Conservation (phyloP, 2,113 vertebrate species). For the Butastur rufipennis region DNA sequence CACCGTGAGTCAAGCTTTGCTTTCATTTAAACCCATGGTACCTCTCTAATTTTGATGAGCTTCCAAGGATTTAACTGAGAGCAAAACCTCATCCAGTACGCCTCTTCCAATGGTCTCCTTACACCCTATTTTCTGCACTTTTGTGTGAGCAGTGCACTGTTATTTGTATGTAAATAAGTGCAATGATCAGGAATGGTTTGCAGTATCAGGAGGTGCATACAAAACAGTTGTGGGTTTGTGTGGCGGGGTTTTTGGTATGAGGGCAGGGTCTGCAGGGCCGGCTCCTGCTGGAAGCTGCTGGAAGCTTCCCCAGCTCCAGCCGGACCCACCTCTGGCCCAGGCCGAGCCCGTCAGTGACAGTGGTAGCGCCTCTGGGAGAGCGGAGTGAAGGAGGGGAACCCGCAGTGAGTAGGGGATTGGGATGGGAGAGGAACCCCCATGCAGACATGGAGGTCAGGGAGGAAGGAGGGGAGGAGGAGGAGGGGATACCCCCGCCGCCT, state of each 20-base stretch:
- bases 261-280: too few species aligned
- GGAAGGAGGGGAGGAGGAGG: too few species aligned
- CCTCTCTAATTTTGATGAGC: background rate
- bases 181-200: background rate
- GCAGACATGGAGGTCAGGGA: too few species aligned
- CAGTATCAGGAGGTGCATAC: background rate
- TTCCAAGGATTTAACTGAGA: background rate
- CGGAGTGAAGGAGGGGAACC: too few species aligned
- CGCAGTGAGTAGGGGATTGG: too few species aligned
- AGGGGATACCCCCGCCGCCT: too few species aligned
- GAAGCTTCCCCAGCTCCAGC: too few species aligned
- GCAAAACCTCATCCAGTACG: background rate
- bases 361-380: too few species aligned
- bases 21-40: background rate
- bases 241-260: accelerated
- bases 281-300: too few species aligned
- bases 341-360: too few species aligned
- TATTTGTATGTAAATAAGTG: background rate
- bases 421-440: too few species aligned
- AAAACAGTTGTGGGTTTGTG: background rate
- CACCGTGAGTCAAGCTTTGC: background rate
- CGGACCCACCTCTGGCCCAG: too few species aligned
- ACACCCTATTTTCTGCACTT: background rate
- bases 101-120: background rate
- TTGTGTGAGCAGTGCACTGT: background rate